These are phyloP conservation scores for Hydriomena furcata DNA, from an alignment of 2,888 invertebrate genomes.

Conservation along the genomic window DNA sequence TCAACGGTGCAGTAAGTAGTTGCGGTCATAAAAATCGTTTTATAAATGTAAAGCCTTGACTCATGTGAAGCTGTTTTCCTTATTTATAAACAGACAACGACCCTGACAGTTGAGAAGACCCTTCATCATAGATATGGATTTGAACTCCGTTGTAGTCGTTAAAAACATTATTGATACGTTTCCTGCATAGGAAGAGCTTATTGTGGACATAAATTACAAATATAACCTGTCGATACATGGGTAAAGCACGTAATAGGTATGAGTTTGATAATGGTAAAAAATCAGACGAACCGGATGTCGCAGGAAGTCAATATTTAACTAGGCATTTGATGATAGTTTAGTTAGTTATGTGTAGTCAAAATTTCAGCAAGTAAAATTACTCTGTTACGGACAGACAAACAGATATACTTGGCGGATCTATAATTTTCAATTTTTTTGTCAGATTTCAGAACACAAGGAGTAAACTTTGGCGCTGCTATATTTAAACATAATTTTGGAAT, in stretches of 20 bases:
- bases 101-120: conserved; percentile 55
- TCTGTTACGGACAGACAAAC: too few relatives aligned
- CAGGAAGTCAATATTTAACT: too few relatives aligned
- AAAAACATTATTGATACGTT: conserved; percentile 32
- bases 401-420: too few relatives aligned
- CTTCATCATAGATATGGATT: conserved; percentile 50
- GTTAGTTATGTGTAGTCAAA: too few relatives aligned
- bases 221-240: conserved; percentile 5
- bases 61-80: conserved; percentile 65
- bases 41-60: conserved; percentile 61
- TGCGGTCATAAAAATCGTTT: conserved; percentile 55
- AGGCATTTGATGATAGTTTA: too few relatives aligned
- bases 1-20: conserved; percentile 32
- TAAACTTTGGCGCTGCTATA: conserved; percentile 1
- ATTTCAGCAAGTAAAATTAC: too few relatives aligned
- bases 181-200: conserved; percentile 29
- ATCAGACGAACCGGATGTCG: too few relatives aligned
- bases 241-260: background rate
- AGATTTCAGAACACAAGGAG: too few relatives aligned
- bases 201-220: conserved; percentile 18
- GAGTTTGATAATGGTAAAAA: too few relatives aligned
- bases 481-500: conserved; percentile 12
- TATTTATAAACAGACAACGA: conserved; percentile 55
- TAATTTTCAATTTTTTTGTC: too few relatives aligned
- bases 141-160: conserved; percentile 40